These are phyloP conservation scores for Drosophila glabriapex DNA, from an alignment of 2,888 invertebrate species.

Conservation along the genomic window DNA sequence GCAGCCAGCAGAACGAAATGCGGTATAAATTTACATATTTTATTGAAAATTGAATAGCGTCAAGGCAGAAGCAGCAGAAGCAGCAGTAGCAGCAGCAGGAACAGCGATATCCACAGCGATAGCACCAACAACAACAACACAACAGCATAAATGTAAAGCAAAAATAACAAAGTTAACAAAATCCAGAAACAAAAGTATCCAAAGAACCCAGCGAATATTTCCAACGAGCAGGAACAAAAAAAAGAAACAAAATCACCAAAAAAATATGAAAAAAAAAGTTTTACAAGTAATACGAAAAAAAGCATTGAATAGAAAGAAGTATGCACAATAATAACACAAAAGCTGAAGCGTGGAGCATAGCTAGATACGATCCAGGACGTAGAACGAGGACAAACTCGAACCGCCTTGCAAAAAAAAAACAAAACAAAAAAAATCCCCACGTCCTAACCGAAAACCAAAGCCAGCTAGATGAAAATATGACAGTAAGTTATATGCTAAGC, in stretches of 20 bases:
- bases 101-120: conserved; percentile 6
- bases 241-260: conserved; percentile 20
- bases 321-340: conserved; percentile 74
- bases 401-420: not conserved
- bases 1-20: conserved; percentile 65
- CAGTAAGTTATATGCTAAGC: conserved; percentile 77
- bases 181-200: conserved; percentile 72
- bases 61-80: conserved; percentile 31
- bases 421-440: not conserved
- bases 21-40: conserved; percentile 80
- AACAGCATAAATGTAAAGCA: conserved; percentile 43
- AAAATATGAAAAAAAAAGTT: conserved; percentile 41
- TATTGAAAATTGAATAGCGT: conserved; percentile 80
- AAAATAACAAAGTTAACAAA: conserved; percentile 78
- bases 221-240: conserved; percentile 43
- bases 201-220: conserved; percentile 40
- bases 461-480: conserved; percentile 74
- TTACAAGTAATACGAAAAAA: conserved; percentile 60
- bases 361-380: conserved; percentile 16
- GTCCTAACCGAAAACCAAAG: conserved; percentile 9
- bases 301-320: conserved; percentile 65
- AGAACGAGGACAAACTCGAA: not conserved
- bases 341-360: conserved; percentile 43
- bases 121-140: not conserved
- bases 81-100: conserved; percentile 15